Evolutionary conservation across 2,888 invertebrate genomes (phyloP), one percentile per base, ranked within the genome.

Genomic region (Apoda limacodes): DNA sequence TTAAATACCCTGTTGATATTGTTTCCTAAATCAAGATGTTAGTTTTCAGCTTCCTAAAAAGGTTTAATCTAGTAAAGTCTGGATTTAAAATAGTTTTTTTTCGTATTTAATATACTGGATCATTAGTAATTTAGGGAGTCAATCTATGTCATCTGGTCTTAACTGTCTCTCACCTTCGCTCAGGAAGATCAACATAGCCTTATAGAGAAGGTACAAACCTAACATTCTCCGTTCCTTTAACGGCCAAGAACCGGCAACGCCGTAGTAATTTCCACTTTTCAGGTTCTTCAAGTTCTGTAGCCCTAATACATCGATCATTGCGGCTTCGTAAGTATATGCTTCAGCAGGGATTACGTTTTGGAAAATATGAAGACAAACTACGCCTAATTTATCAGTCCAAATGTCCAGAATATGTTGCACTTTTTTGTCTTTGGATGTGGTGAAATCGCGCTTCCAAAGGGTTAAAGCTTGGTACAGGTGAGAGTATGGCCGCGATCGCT

Each of bases 261-360:
- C 95, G 53, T 95, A 95, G 60, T 90, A 94, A 40, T 92, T 89
- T 0, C 96, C 95, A 17, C 75, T 66, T 53, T 90, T 90, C 10
- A 85, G 66, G 65, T 97, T 97, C 19, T 88, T 90, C 42, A 96
- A 67, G 53, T 90, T 89, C 0, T 82, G 63, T 3, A 92, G 49
- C 1, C 91, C 90, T 5, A 98, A 62, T 0, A 94, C 93, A 48
- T 93, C 93, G 9, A 98, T 95, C 85, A 98, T 96, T 6, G 93
- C 87, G 0, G 97, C 97, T 66, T 98, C 98, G 40, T 97, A 82
- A 0, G 95, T 95, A 46, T 90, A 93, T 0, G 98, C 98, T 63
- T 98, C 98, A 0, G 89, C 92, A 0, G 95, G 90, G 27, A 93
- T 89, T 1, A 91, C 87, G 62, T 95, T 95, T 51, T 94, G 94